Conservation (phyloP, 2,888 invertebrate genomes). For the Metalampra italica region DNA sequence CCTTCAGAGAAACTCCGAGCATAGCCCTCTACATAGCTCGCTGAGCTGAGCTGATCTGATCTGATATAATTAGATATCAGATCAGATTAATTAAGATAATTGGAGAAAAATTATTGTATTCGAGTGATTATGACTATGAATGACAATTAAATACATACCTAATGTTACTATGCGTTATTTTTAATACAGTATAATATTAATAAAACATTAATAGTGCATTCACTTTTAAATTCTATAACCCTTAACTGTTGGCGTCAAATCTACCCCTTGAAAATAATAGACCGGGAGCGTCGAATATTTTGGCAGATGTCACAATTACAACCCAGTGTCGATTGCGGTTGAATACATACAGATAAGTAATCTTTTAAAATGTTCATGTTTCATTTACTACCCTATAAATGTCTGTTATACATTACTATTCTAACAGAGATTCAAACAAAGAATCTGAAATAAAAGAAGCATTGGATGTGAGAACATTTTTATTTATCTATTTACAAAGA, state of each 20-base stretch:
- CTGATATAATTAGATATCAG: no score
- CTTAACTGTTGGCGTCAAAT: constrained; percentile 24
- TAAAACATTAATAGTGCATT: no score
- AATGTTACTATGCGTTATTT: no score
- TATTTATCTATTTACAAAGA: background rate
- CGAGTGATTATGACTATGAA: no score
- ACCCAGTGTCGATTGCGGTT: constrained; percentile 66
- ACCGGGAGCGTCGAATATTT: constrained; percentile 30
- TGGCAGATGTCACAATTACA: constrained; percentile 73
- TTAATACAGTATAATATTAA: no score
- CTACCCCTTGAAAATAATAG: constrained; percentile 19
- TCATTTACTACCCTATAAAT: background rate
- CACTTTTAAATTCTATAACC: constrained; percentile 16
- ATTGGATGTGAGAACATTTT: background rate
- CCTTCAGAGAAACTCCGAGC: no score
- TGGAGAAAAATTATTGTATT: no score
- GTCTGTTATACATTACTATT: constrained; percentile 1
- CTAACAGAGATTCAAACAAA: background rate
- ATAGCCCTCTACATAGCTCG: no score
- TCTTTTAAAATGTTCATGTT: constrained; percentile 42
- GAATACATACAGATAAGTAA: constrained; percentile 63
- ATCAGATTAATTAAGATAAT: no score
- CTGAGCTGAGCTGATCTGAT: no score
- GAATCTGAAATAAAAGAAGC: background rate
- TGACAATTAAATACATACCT: no score